Evolutionary conservation across 2,888 invertebrate species (phyloP).

Genomic region (Aleiodes alternator): DNA sequence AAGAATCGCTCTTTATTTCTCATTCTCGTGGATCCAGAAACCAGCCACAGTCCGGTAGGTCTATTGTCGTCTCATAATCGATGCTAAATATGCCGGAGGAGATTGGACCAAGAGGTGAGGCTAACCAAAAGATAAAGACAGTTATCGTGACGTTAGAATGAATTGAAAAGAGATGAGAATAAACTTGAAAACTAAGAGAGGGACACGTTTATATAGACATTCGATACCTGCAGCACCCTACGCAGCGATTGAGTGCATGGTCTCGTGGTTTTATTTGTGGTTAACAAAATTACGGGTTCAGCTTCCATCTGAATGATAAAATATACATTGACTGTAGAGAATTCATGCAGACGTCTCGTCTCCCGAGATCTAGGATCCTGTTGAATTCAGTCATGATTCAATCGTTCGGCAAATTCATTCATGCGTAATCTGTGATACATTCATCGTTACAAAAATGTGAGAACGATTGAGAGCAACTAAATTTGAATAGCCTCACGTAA

Average conservation of each 20-base stretch:
- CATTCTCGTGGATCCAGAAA: constrained; percentile 14
- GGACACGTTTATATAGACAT: constrained; percentile 59
- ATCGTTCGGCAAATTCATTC: constrained; percentile 35
- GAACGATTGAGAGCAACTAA: not conserved
- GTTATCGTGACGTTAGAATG: constrained; percentile 6
- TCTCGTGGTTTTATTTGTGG: constrained; percentile 62
- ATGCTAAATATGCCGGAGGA: constrained; percentile 66
- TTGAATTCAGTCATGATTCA: constrained; percentile 34
- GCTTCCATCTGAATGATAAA: constrained; percentile 33
- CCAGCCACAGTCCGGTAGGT: constrained; percentile 64
- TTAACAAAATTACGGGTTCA: constrained; percentile 63
- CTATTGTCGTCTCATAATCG: constrained; percentile 71
- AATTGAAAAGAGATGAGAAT: constrained; percentile 41
- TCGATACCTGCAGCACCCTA: constrained; percentile 59
- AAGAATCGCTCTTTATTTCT: constrained; percentile 27
- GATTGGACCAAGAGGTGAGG: constrained; percentile 52
- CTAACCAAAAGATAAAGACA: constrained; percentile 44
- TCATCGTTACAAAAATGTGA: not conserved
- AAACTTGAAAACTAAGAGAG: constrained; percentile 44
- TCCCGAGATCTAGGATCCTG: constrained; percentile 2
- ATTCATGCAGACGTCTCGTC: constrained; percentile 8
- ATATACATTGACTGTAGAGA: constrained; percentile 16
- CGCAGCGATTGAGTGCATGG: constrained; percentile 42
- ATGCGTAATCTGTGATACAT: constrained; percentile 36
- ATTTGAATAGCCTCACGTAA: not conserved